Conservation (phyloP, 2,113 vertebrate species). For the Camelus bactrianus region DNA sequence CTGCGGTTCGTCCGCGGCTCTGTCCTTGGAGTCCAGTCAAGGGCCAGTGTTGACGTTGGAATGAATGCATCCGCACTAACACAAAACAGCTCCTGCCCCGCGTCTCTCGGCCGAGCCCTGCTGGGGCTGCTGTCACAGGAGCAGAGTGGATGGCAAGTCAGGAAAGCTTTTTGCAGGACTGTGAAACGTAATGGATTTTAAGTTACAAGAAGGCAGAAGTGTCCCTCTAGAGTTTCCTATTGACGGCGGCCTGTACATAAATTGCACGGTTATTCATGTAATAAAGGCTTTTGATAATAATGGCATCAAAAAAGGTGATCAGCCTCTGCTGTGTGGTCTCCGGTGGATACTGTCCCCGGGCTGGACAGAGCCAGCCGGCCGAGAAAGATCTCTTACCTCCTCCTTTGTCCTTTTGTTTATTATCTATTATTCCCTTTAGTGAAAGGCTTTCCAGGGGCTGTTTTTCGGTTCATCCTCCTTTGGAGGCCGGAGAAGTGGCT, state of each 20-base stretch:
- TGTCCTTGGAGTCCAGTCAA: not conserved
- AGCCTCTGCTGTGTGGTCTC: not conserved
- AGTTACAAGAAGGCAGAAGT: not conserved
- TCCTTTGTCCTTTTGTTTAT: constrained; percentile 65
- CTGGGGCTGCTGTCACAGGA: not conserved
- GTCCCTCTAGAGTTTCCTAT: not conserved
- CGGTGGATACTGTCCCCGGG: not conserved
- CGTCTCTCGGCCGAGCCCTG: not conserved
- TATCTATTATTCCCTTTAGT: constrained; percentile 3
- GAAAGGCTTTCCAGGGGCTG: constrained; percentile 29
- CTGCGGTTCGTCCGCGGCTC: not conserved
- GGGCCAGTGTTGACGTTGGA: not conserved
- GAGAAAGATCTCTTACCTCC: not conserved
- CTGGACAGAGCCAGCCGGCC: not conserved
- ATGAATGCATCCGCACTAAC: not conserved
- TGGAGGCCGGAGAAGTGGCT: not conserved
- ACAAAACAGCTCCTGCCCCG: not conserved
- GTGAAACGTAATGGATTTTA: not conserved
- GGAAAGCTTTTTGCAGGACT: not conserved
- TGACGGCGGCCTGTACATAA: not conserved
- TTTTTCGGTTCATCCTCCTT: constrained; percentile 27
- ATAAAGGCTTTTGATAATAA: constrained; percentile 1
- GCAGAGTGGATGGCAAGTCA: not conserved
- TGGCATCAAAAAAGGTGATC: not conserved
- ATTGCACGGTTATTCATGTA: not conserved